A percentile compares a stretch with the other conserved stretches of the same genome.
Conservation (phyloP, 2,888 invertebrate species). For the Mesoligia furuncula region DNA sequence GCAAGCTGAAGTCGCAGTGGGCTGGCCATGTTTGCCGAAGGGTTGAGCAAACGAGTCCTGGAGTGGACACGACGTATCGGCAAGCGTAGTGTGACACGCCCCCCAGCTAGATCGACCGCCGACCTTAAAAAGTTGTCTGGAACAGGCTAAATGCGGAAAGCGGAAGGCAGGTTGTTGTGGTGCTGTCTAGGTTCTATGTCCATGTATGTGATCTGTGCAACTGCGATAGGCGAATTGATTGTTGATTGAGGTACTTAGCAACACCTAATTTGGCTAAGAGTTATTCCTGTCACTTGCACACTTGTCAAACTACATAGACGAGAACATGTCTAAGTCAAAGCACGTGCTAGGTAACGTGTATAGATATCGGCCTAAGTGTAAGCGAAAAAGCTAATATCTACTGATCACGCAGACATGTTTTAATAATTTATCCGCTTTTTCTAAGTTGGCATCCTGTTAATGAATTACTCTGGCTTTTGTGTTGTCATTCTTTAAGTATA, state of each 20-base stretch:
- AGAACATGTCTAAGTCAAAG: background rate
- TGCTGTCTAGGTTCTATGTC: no score
- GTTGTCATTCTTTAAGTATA: background rate
- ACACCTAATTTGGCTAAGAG: background rate
- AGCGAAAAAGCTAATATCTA: background rate
- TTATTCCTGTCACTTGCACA: background rate
- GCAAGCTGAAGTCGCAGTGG: background rate
- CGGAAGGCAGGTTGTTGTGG: background rate
- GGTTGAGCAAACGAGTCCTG: background rate
- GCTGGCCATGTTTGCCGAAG: background rate
- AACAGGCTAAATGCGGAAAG: background rate
- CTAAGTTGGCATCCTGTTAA: background rate
- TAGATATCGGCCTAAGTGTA: no score
- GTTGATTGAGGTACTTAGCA: background rate
- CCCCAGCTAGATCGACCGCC: background rate
- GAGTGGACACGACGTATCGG: background rate
- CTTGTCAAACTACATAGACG: background rate
- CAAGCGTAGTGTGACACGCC: background rate
- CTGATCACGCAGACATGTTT: background rate
- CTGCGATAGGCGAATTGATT: background rate
- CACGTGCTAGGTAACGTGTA: background rate
- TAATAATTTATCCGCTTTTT: conserved; percentile 11
- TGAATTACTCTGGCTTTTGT: background rate
- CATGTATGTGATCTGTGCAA: no score
- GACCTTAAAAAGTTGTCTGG: background rate